Evolutionary conservation across 2,113 vertebrate species (phyloP).

Genomic region (Notechis scutatus): DNA sequence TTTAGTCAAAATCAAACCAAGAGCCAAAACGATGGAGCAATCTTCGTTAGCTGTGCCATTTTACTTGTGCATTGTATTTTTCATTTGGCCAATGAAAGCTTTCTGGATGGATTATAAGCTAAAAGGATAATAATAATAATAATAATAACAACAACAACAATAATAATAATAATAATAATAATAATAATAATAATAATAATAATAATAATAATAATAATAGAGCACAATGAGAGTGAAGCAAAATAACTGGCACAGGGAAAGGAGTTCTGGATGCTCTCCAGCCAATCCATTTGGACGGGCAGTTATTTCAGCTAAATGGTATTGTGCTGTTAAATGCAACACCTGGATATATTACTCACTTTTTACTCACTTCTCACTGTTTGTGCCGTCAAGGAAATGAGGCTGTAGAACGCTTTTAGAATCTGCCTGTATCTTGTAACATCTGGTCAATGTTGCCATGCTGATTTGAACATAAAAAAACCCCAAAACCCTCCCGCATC

Average conservation of each 20-base stretch:
- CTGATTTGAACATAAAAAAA: neutral
- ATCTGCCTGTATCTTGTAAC: neutral
- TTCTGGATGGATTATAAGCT: neutral
- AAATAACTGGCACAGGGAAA: neutral
- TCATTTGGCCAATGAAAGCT: neutral
- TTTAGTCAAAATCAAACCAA: neutral
- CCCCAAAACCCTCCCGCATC: neutral
- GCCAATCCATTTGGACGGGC: neutral
- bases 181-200: too few relatives aligned
- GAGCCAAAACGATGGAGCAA: neutral
- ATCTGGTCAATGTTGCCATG: neutral
- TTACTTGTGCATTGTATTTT: neutral
- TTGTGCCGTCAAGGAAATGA: neutral
- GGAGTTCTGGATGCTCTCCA: neutral
- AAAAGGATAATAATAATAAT: neutral
- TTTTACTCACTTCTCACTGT: neutral
- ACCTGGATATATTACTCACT: neutral
- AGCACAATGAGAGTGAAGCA: neutral
- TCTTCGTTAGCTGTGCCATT: neutral
- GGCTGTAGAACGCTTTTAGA: neutral
- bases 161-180: neutral
- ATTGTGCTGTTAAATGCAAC: neutral
- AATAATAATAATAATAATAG: too few relatives aligned
- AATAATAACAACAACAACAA: too few relatives aligned
- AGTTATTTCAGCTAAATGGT: neutral